Percentiles rank a stretch among this genome's conserved stretches.
Conservation (phyloP, 2,888 invertebrate species). For the Heliconius aoede region DNA sequence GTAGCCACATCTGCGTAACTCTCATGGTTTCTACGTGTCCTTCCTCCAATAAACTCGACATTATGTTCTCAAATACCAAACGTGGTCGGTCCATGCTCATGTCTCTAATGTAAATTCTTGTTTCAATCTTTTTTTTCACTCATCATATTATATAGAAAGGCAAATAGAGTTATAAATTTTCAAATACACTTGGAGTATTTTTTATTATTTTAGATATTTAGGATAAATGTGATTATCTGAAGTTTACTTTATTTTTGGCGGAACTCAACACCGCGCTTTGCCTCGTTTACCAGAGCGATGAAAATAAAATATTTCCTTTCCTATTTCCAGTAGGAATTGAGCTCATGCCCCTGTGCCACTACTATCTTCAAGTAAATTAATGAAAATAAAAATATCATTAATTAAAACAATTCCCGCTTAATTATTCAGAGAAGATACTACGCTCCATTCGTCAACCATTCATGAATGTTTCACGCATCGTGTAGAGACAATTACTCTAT, state of each 20-base stretch:
- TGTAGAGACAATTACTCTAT: conserved; percentile 6
- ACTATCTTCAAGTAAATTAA: neutral
- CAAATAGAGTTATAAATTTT: too few species aligned
- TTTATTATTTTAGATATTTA: too few species aligned
- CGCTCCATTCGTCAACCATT: conserved; percentile 21
- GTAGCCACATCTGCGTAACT: neutral
- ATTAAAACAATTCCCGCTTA: conserved; percentile 10
- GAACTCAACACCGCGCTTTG: neutral
- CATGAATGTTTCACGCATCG: conserved; percentile 34
- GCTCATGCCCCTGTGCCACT: neutral
- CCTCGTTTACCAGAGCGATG: neutral
- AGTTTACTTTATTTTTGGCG: neutral
- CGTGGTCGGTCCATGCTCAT: too few species aligned
- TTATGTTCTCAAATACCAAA: too few species aligned
- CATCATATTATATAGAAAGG: too few species aligned
- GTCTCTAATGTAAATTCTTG: too few species aligned
- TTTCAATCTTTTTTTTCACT: too few species aligned
- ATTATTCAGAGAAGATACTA: conserved; percentile 27
- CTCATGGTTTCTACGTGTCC: too few species aligned
- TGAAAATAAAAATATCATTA: neutral
- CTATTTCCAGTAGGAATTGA: neutral
- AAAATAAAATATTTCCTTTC: neutral
- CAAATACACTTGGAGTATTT: too few species aligned
- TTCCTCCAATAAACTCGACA: too few species aligned
- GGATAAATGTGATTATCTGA: too few species aligned